phyloP scores from a whole-genome alignment of 2,797 vertebrate genomes.

The Amniataba percoides region DNA sequence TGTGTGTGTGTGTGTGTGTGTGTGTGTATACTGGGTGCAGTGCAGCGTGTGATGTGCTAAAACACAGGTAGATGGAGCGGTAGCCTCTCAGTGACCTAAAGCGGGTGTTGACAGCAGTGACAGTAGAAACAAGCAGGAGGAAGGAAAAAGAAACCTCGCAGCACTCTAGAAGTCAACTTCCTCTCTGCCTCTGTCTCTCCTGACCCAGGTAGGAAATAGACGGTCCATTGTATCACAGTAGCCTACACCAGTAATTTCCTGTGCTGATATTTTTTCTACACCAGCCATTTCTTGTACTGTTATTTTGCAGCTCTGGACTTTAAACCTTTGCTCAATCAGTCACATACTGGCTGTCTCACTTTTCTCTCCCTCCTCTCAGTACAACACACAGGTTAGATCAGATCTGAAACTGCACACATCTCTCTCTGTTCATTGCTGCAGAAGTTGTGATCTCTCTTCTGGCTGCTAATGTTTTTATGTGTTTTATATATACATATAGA shows the following conservation, averaged over 20 bases:
- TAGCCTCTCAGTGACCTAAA: slow-evolving; percentile 78
- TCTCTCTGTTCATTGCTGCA: not conserved
- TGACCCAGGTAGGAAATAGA: slow-evolving; percentile 38
- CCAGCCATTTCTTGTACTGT: slow-evolving; percentile 32
- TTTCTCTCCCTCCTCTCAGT: not conserved
- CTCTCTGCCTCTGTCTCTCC: slow-evolving; percentile 26
- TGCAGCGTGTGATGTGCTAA: slow-evolving; percentile 76
- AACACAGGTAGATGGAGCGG: slow-evolving; percentile 76
- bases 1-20: slow-evolving; percentile 23
- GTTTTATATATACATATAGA: too few relatives aligned
- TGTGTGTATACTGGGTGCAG: slow-evolving; percentile 56
- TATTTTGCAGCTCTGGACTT: slow-evolving; percentile 39
- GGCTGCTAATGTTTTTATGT: not conserved
- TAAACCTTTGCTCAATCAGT: slow-evolving; percentile 10
- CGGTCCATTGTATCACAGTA: slow-evolving; percentile 28
- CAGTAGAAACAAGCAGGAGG: slow-evolving; percentile 53
- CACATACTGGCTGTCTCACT: not conserved
- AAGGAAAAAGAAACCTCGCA: slow-evolving; percentile 44
- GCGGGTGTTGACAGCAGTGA: slow-evolving; percentile 63
- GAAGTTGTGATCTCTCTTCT: too few relatives aligned
- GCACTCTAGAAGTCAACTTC: slow-evolving; percentile 54
- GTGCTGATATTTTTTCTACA: slow-evolving; percentile 35
- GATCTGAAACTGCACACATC: not conserved
- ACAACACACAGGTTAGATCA: not conserved
- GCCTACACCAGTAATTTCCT: slow-evolving; percentile 45